Evolutionary conservation across 2,797 vertebrate genomes (phyloP), one percentile per base, ranked within the genome.

Genomic region (Tympanoctomys barrerae): DNA sequence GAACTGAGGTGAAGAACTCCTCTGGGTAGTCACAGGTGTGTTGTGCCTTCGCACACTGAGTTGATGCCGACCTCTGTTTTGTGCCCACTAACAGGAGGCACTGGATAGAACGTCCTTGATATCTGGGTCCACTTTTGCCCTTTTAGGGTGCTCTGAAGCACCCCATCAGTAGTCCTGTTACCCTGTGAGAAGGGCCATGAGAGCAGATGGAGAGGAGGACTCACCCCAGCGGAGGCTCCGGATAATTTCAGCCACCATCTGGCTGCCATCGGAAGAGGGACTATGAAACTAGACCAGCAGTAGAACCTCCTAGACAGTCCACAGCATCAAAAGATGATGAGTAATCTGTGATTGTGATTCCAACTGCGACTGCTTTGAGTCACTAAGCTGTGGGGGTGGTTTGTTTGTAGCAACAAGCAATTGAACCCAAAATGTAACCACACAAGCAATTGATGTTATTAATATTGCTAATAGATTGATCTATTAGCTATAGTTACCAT

Each of bases 401-500:
- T 85, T 54, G 11, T 88, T 78, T 85, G 26, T 1, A 73, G 70
- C 19, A 85, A 81, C 5, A 22, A 70, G 54, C 33, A 46, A n/a
- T 22, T 7, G 12, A 89, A 91, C 80, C 21, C 46, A 59, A 94
- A 91, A 92, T 52, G 9, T 70, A 75, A 93, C 89, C 83, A 85
- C 4, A 42, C 46, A 64, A 91, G 82, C 90, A 81, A 93, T 61
- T 78, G 78, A 61, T 62, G 85, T 92, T 24, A 75, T 75, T 93
- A 64, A 86, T 85, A 66, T 52, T 70, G 54, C 57, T 90, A 85
- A 94, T 79, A 82, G 94, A 89, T 70, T 61, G 54, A 54, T 54
- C 87, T 85, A n/a, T n/a, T n/a, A 19, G 28, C 31, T n/a, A n/a
- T n/a, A 91, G 59, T 33, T 85, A 28, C 87, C 64, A 64, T 66